Evolutionary conservation across 2,888 invertebrate species (phyloP), one percentile per base, ranked within the genome.

Genomic region (Xanthorhoe designata): DNA sequence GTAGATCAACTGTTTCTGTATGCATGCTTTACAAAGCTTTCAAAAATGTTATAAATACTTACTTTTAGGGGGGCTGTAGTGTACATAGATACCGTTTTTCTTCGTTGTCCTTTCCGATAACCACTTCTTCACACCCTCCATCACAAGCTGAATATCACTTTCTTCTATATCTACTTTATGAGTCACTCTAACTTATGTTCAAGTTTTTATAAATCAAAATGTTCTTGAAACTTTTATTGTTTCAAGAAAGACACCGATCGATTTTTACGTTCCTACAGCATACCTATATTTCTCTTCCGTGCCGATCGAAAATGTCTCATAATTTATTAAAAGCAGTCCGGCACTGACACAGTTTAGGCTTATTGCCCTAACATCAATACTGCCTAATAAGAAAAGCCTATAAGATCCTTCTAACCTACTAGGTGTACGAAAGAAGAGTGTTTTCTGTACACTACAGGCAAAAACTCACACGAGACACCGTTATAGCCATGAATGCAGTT

Each of bases 61-160:
- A 96, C 96, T 87, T 93, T 94, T 94, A 4, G 96, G 95, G 10
- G 95, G 95, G 76, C 94, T 96, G 75, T 95, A 95, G 83, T 96
- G 95, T 7, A 95, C 91, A 80, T 94, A 96, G 7, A 95, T 84
- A 17, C 95, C 95, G 78, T 94, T 88, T 66, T 86, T 88, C 81
- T 83, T 89, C 1, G 70, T 75, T 57, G 75, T 79, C 29, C 87
- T 76, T n/a, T 90, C 86, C 3, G 78, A 76, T 8, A 88, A 68
- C 83, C 85, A 86, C 70, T 91, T 91, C 69, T 86, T 90, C 19
- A 86, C 82, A 57, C 87, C 84, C 69, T 91, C 89, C 91, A 91
- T 92, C 35, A 63, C 66, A 56, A 57, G 54, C 35, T 8, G 4
- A 29, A 19, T 55, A 38, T 49, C n/a, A 49, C n/a, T 53, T 9